These are phyloP conservation scores for Sterna hirundo DNA, from an alignment of 2,113 vertebrate genomes.

Conservation along the genomic window DNA sequence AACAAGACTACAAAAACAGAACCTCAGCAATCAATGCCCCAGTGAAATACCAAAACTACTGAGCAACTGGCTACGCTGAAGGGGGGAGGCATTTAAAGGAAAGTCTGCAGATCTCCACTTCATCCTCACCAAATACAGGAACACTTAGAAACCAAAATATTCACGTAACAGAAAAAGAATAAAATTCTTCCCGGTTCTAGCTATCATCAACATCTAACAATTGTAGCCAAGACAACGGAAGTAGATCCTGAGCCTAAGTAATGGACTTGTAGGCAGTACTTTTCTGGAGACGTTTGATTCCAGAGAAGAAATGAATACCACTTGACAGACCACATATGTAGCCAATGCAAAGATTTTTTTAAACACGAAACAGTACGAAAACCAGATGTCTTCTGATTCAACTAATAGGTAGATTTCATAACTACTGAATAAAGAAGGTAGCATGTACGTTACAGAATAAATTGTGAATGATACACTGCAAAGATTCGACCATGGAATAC, in stretches of 20 bases:
- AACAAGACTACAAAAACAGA: neutral
- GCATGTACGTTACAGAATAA: fast-evolving
- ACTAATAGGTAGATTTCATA: neutral
- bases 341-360: neutral
- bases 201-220: neutral
- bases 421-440: neutral
- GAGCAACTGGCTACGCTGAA: neutral
- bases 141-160: neutral
- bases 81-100: neutral
- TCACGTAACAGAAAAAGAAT: neutral
- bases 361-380: neutral
- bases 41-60: neutral
- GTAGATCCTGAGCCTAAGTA: neutral
- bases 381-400: neutral
- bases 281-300: neutral
- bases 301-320: neutral
- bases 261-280: neutral
- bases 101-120: neutral
- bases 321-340: neutral
- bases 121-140: neutral
- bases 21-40: neutral
- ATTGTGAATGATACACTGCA: neutral
- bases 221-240: neutral
- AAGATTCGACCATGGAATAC: neutral
- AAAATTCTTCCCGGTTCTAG: neutral